These are phyloP conservation scores for Danio aesculapii DNA, from an alignment of 2,797 vertebrate genomes.

Conservation along the genomic window DNA sequence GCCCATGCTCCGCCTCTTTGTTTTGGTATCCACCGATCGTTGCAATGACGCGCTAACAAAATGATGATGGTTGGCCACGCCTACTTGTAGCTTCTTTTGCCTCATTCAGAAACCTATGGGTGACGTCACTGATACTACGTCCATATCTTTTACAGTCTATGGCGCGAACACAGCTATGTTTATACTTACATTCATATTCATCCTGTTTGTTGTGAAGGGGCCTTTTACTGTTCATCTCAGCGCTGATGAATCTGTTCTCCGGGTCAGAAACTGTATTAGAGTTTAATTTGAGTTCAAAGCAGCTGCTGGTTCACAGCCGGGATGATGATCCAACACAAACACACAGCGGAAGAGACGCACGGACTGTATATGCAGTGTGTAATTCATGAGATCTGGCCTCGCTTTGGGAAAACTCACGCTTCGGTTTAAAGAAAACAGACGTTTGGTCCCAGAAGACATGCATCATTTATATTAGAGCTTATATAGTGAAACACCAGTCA, in stretches of 20 bases:
- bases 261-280: background rate
- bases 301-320: background rate
- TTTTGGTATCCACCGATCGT: too few relatives aligned
- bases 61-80: too few relatives aligned
- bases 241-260: background rate
- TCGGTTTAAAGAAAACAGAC: background rate
- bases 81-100: too few relatives aligned
- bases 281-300: constrained; percentile 12
- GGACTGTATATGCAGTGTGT: background rate
- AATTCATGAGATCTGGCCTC: background rate
- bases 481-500: background rate
- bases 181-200: too few relatives aligned
- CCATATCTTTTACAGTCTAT: too few relatives aligned
- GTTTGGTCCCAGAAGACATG: background rate
- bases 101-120: too few relatives aligned
- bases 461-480: background rate
- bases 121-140: too few relatives aligned
- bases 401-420: background rate
- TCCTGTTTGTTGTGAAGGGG: too few relatives aligned
- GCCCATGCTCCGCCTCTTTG: too few relatives aligned
- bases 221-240: background rate
- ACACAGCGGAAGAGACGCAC: background rate
- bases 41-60: too few relatives aligned
- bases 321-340: background rate
- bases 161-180: too few relatives aligned